phyloP scores from a whole-genome alignment of 2,888 invertebrate species.

The Aspidiotus destructor region DNA sequence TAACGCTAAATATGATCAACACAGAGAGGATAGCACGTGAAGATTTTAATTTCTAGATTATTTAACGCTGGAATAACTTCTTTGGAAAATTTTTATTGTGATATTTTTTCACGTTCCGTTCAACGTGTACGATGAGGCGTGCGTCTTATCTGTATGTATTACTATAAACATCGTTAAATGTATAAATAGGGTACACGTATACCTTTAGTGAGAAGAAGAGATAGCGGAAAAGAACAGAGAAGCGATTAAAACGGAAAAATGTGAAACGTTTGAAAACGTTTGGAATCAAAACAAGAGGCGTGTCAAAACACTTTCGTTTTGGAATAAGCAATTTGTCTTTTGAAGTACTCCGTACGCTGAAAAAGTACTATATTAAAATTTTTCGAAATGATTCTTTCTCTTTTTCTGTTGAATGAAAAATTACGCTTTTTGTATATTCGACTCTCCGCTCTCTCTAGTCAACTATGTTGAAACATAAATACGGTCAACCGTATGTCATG shows the following conservation, averaged over 20 bases:
- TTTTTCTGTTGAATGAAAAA: no score
- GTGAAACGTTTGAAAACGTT: neutral
- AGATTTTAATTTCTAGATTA: no score
- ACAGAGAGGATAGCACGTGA: no score
- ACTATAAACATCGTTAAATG: neutral
- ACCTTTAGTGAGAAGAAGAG: neutral
- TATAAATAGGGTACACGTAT: neutral
- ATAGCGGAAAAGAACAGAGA: neutral
- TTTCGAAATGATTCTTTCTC: neutral
- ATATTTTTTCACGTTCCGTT: no score
- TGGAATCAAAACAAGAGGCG: conserved; percentile 17
- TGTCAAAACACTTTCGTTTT: conserved; percentile 16
- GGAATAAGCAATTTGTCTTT: neutral
- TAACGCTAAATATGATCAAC: neutral
- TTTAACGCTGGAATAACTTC: no score
- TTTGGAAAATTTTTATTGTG: no score
- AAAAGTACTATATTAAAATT: neutral
- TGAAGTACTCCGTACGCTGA: neutral
- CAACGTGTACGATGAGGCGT: no score
- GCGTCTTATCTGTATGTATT: no score
- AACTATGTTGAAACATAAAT: no score
- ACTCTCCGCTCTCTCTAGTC: no score
- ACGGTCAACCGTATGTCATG: no score
- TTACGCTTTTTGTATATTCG: no score
- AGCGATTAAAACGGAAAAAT: neutral